Percentiles rank a stretch among this genome's conserved stretches.
These are phyloP conservation scores for Seriola quinqueradiata DNA, from an alignment of 2,113 vertebrate genomes.

Conservation along the genomic window DNA sequence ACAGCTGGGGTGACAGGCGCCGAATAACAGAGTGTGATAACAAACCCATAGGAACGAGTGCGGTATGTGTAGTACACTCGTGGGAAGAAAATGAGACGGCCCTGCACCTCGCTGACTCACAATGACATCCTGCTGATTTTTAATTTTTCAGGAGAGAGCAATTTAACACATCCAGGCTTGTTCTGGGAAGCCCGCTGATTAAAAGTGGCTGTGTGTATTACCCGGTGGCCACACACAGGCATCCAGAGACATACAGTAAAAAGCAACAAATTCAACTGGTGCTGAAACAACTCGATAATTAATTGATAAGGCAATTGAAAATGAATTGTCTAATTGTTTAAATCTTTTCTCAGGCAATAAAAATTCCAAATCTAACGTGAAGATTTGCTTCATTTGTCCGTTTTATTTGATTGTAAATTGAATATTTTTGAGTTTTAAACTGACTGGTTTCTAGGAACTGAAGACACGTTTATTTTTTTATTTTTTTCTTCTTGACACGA, in stretches of 20 bases:
- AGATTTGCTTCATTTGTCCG: neutral
- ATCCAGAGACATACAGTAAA: neutral
- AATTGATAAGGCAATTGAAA: neutral
- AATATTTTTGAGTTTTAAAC: neutral
- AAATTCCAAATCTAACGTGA: neutral
- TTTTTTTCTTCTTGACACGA: neutral
- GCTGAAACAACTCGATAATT: neutral
- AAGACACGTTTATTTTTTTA: too few species aligned
- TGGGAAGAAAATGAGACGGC: constrained; percentile 35
- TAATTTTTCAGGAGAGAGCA: constrained; percentile 54
- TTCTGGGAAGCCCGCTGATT: constrained; percentile 45
- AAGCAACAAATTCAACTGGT: neutral
- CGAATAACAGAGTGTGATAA: constrained; percentile 52
- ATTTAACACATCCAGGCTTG: constrained; percentile 49
- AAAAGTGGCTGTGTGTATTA: constrained; percentile 27
- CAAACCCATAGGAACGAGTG: constrained; percentile 35
- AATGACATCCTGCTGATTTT: constrained; percentile 51
- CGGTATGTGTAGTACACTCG: neutral
- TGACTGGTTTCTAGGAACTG: neutral
- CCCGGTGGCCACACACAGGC: neutral
- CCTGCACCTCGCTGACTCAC: neutral
- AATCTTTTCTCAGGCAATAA: neutral
- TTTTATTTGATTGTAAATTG: neutral
- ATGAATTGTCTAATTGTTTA: neutral
- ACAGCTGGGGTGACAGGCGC: constrained; percentile 41